phyloP scores from a whole-genome alignment of 2,113 vertebrate species.

The Oceanodroma tethys region DNA sequence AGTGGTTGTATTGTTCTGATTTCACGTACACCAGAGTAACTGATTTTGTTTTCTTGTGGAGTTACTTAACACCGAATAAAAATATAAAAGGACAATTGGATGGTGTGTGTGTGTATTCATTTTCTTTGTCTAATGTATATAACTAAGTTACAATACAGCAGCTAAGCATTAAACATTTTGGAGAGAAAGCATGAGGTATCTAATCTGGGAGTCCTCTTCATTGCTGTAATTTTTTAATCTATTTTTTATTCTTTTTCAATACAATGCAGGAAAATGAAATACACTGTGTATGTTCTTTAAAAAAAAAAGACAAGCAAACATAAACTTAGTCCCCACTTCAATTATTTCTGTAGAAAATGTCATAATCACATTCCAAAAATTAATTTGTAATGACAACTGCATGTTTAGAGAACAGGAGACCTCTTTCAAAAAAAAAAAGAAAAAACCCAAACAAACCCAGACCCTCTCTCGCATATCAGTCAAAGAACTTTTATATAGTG shows the following conservation, averaged over 20 bases:
- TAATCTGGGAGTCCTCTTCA: not conserved
- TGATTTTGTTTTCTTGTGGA: conserved; percentile 98
- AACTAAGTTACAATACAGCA: not conserved
- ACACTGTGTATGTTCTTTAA: not conserved
- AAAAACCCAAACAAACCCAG: not conserved
- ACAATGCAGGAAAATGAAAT: not conserved
- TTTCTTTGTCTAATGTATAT: not conserved
- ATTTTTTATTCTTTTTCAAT: not conserved
- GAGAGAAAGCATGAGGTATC: not conserved
- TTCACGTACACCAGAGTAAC: conserved; percentile 95
- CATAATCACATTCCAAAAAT: not conserved
- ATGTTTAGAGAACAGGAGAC: not conserved
- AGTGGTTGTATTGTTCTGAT: conserved; percentile 92
- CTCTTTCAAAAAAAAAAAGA: not conserved
- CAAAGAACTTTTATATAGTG: not conserved
- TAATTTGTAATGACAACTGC: not conserved
- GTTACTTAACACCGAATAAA: conserved; percentile 99
- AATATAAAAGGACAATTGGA: conserved; percentile 62
- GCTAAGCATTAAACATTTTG: not conserved
- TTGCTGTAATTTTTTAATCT: not conserved
- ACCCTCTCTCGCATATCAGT: not conserved
- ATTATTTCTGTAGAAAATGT: not conserved
- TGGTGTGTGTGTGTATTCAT: not conserved
- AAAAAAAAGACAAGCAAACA: not conserved
- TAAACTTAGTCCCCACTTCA: not conserved